Conservation (phyloP, 2,888 invertebrate species). For the Amphimallon solstitiale region DNA sequence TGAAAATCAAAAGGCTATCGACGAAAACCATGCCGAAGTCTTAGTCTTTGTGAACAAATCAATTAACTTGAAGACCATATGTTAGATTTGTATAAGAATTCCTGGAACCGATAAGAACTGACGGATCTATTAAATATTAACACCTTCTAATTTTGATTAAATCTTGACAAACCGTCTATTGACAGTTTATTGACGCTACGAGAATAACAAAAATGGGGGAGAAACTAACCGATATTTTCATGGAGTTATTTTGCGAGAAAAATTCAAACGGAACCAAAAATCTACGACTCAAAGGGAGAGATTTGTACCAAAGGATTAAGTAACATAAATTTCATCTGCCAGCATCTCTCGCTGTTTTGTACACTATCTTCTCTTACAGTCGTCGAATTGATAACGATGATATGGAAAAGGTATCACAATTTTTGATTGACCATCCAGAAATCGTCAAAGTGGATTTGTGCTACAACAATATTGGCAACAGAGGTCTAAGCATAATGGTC, state of each 20-base stretch:
- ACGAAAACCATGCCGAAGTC: too few relatives aligned
- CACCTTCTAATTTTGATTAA: too few relatives aligned
- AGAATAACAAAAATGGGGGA: slow-evolving; percentile 41
- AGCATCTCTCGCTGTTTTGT: not conserved
- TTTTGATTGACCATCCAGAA: slow-evolving; percentile 63
- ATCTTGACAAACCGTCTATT: not conserved
- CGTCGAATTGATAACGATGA: slow-evolving; percentile 65
- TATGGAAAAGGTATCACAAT: slow-evolving; percentile 65
- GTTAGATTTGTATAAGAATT: too few relatives aligned
- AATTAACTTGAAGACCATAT: too few relatives aligned
- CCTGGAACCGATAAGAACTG: too few relatives aligned
- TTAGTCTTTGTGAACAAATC: too few relatives aligned
- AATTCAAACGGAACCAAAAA: slow-evolving; percentile 67
- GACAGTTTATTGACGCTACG: not conserved
- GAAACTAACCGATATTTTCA: slow-evolving; percentile 52
- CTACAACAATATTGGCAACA: slow-evolving; percentile 69
- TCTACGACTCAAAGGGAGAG: slow-evolving; percentile 66
- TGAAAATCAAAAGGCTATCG: too few relatives aligned
- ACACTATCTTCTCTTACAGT: slow-evolving; percentile 46
- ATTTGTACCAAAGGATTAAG: slow-evolving; percentile 63
- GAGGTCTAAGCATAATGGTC: slow-evolving; percentile 63
- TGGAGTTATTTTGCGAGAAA: slow-evolving; percentile 62
- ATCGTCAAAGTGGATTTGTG: slow-evolving; percentile 67
- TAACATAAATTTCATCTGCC: slow-evolving; percentile 41
- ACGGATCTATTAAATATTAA: too few relatives aligned